Conservation (phyloP, 2,113 vertebrate species). For the Puma concolor region DNA sequence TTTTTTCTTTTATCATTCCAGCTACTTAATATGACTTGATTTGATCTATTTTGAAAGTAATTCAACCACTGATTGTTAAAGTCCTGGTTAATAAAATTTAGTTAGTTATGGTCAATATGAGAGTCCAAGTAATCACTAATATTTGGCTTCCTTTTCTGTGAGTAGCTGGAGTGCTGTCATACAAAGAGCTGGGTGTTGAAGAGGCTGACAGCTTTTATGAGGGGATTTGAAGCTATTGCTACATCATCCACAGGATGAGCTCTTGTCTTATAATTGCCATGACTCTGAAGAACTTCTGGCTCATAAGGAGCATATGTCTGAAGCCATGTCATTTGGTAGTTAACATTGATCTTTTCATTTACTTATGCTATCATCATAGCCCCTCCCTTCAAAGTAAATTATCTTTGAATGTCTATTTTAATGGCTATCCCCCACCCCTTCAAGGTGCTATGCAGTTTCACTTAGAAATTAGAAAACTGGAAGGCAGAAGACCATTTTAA, state of each 20-base stretch:
- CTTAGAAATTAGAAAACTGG: constrained; percentile 71
- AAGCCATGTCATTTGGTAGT: not conserved
- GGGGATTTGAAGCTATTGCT: not conserved
- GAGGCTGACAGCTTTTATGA: not conserved
- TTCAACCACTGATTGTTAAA: not conserved
- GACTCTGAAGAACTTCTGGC: not conserved
- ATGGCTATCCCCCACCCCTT: constrained; percentile 40
- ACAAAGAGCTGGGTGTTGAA: not conserved
- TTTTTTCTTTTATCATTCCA: not conserved
- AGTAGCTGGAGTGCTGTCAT: not conserved
- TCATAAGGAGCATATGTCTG: not conserved
- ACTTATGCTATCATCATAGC: not conserved
- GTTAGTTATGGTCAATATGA: not conserved
- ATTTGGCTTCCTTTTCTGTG: not conserved
- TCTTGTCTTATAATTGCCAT: not conserved
- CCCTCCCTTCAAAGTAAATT: constrained; percentile 26
- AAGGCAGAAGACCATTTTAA: constrained; percentile 36
- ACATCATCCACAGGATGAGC: not conserved
- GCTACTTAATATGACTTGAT: not conserved
- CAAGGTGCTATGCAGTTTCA: constrained; percentile 60
- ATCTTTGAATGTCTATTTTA: constrained; percentile 50
- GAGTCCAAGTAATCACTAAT: not conserved
- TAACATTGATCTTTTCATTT: not conserved
- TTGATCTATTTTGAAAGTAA: not conserved
- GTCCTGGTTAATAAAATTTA: not conserved